Evolutionary conservation across 2,797 vertebrate species (phyloP), one percentile per base, ranked within the genome.

Genomic region (Lophotriccus pileatus): DNA sequence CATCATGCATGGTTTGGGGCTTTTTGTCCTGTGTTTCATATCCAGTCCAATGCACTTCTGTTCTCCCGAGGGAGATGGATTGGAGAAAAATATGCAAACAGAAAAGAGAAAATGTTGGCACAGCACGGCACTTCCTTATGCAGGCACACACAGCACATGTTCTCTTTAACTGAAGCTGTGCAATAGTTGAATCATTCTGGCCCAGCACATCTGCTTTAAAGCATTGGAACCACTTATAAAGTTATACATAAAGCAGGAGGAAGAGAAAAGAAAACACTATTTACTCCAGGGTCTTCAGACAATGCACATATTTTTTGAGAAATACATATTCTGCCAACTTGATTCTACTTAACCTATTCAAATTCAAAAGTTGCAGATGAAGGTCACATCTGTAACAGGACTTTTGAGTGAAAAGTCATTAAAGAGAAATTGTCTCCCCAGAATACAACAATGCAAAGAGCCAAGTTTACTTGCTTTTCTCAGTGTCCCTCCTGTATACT

Each of bases 141-240:
- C 82, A 67, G 86, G 74, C 62, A 86, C 58, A 72, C 59, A 91
- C 15, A 70, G 82, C 59, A 67, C 80, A 72, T 46, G 37, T 78
- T 82, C 68, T 84, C 87, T 82, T 82, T 62, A 90, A 87, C 68
- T 41, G 28, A 52, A 90, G 41, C 41, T 79, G 67, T 0, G 1
- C 89, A 94, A 77, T 49, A 86, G 63, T 27, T 88, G 82, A 84
- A 79, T 86, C 88, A 88, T 67, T 92, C 76, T 76, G 49, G 55
- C 46, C 41, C 20, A 59, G 70, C 59, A 73, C 79, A 93, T 89
- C 82, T 76, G 80, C 37, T 69, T 96, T 88, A 90, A 92, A 84
- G 68, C 52, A 60, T 4, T 63, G 52, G 62, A 86, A 78, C 25
- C 23, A 56, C 55, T 70, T 91, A 32, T 90, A 89, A 93, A 76